phyloP scores from a whole-genome alignment of 2,888 invertebrate species.

The Agonum fuliginosum region DNA sequence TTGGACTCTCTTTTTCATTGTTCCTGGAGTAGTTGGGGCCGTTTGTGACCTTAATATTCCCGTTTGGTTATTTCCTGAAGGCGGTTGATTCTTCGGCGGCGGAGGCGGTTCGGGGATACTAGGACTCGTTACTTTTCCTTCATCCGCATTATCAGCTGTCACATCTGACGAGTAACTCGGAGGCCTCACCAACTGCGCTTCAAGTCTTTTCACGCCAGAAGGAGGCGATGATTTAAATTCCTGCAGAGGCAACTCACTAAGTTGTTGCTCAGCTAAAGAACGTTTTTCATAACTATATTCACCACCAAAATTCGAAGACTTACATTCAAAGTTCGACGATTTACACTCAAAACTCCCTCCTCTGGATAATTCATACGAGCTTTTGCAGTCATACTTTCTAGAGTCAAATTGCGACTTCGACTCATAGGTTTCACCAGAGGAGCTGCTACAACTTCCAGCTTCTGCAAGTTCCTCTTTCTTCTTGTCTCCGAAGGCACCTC shows the following conservation, averaged over 20 bases:
- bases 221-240: conserved; percentile 78
- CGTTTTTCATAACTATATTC: conserved; percentile 81
- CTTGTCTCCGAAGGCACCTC: conserved; percentile 76
- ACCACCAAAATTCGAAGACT: conserved; percentile 75
- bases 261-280: conserved; percentile 78
- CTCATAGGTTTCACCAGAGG: conserved; percentile 77
- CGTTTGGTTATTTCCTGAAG: conserved; percentile 72
- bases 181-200: conserved; percentile 72
- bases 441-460: conserved; percentile 82
- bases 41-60: conserved; percentile 79
- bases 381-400: conserved; percentile 67
- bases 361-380: conserved; percentile 73
- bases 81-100: conserved; percentile 76
- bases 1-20: conserved; percentile 92
- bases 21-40: conserved; percentile 81
- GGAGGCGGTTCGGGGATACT: conserved; percentile 79
- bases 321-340: conserved; percentile 75
- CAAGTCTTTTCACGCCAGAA: conserved; percentile 74
- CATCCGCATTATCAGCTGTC: conserved; percentile 69
- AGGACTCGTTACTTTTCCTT: conserved; percentile 68
- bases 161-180: conserved; percentile 73
- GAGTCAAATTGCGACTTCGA: conserved; percentile 70
- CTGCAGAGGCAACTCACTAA: conserved; percentile 79
- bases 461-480: conserved; percentile 86
- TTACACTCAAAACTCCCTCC: conserved; percentile 77